Percentiles rank a stretch among this genome's conserved stretches.
Evolutionary conservation across 2,888 invertebrate genomes (phyloP).

Genomic region (Antheraea yamamai): DNA sequence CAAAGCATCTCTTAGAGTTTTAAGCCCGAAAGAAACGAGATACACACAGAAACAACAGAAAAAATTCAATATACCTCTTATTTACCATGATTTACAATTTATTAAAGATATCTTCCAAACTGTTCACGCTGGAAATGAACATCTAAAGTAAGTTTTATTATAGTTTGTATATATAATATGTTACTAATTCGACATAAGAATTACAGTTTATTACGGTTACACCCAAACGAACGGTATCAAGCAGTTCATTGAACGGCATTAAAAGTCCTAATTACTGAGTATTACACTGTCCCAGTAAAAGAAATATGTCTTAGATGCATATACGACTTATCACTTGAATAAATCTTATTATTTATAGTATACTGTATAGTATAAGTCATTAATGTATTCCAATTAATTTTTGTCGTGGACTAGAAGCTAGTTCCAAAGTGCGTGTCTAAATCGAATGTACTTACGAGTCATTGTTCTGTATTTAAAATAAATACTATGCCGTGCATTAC

Average conservation of each 20-base stretch:
- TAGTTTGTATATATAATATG: slow-evolving; percentile 12
- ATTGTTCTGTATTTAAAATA: slow-evolving; percentile 1
- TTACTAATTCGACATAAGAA: neutral
- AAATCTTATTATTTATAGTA: neutral
- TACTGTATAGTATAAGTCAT: neutral
- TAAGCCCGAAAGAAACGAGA: slow-evolving; percentile 68
- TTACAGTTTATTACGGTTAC: neutral
- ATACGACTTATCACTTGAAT: too few relatives aligned
- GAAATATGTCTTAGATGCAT: neutral
- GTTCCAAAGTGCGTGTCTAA: neutral
- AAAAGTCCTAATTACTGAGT: neutral
- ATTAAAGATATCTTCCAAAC: slow-evolving; percentile 63
- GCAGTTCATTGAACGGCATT: neutral
- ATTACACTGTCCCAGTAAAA: neutral
- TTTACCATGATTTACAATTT: slow-evolving; percentile 69
- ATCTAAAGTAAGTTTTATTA: slow-evolving; percentile 64
- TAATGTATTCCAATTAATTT: neutral
- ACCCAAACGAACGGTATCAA: neutral
- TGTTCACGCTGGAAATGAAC: slow-evolving; percentile 60
- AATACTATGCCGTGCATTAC: neutral
- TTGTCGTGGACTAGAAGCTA: neutral
- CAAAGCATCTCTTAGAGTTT: slow-evolving; percentile 68
- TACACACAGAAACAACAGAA: slow-evolving; percentile 62
- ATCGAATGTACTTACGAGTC: neutral
- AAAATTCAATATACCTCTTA: slow-evolving; percentile 73